Base-by-base conservation (phyloP, 2,888 invertebrate species). In the Melanchra persicariae region DNA sequence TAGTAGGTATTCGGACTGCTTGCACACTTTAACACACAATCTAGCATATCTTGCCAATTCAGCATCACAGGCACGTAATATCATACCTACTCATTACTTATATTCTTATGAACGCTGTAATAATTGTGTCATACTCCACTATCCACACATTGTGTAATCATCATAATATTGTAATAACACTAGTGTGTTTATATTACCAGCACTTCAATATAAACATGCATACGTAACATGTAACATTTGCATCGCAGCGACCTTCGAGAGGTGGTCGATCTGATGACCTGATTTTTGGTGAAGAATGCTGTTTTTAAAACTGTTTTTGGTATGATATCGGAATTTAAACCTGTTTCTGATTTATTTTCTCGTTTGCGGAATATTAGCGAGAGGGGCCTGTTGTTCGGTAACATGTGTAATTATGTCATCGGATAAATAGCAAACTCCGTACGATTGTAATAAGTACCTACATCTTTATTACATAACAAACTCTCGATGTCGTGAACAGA, bases 101-200 rank as follows among this genome's bases (percentile, higher is more conserved):
- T n/a, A 43, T 10, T 49, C 8, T 40, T 40, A 3, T 2, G 1
- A 40, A 15, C 40, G 15, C 15, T 40, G 15, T 40, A 40, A 43
- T 62, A 74, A 52, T 47, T 43, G 58, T 75, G 54, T 70, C 63
- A 54, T 24, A 49, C 8, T 19, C n/a, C 26, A 19, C 19, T 43
- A 40, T 68, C 9, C 24, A 19, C 40, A n/a, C 10, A 57, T 22
- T 52, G 17, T 47, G 17, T 34, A 43, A 24, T 54, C 58, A 63
- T 49, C 15, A n/a, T 19, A 12, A 52, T 65, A 58, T 52, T 40
- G 40, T 37, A 37, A 51, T 58, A 52, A n/a, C 26, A 40, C 19
- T 58, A 40, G 34, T 51, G n/a, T 72, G 67, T 74, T 67, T 64
- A 67, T 52, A 22, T 61, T 77, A 73, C 57, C 54, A 34, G n/a